Evolutionary conservation across 2,113 vertebrate species (phyloP).

Genomic region (Hyaena hyaena): DNA sequence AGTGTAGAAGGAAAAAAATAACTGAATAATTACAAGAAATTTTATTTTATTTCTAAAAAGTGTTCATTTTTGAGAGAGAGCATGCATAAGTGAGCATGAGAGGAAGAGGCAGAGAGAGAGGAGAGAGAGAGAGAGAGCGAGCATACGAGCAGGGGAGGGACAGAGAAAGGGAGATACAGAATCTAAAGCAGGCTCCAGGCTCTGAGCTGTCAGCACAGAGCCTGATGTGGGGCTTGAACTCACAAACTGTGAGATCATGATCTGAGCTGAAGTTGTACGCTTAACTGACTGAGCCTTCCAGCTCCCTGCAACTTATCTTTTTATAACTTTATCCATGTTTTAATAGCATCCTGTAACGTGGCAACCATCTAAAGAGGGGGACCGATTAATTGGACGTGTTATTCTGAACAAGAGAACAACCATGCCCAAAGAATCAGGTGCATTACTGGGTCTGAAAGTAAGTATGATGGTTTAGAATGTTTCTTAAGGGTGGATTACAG

Average conservation of each 20-base stretch:
- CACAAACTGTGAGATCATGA: no score
- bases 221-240: no score
- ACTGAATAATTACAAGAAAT: slow-evolving; percentile 4
- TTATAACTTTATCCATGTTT: slow-evolving; percentile 43
- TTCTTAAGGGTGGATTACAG: neutral
- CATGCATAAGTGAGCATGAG: no score
- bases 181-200: no score
- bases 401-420: slow-evolving; percentile 98
- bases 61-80: no score
- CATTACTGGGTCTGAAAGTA: slow-evolving; percentile 96
- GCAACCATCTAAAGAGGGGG: slow-evolving; percentile 99
- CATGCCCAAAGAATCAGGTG: slow-evolving; percentile 96
- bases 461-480: slow-evolving; percentile 70
- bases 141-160: no score
- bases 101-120: no score
- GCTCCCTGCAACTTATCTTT: neutral
- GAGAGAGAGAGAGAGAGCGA: no score
- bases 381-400: slow-evolving; percentile 98
- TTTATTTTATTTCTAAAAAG: neutral
- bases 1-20: neutral
- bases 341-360: slow-evolving; percentile 97
- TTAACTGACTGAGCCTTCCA: no score
- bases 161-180: no score
- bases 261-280: no score
- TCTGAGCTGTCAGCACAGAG: no score